Evolutionary conservation across 1,140 invertebrate species (phyloP), one percentile per base, ranked within the genome.

Genomic region (Cherax quadricarinatus): DNA sequence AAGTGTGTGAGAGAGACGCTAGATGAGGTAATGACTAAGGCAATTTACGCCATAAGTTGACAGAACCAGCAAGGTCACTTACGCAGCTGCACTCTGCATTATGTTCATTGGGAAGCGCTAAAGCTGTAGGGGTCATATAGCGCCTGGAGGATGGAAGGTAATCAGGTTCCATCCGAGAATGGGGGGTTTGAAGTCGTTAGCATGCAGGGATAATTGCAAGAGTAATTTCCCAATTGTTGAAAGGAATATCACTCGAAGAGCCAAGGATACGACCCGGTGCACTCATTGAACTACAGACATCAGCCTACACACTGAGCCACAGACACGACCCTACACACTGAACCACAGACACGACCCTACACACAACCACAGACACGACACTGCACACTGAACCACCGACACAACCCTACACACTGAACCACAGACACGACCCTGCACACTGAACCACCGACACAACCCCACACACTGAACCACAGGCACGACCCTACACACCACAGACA

Each of bases 1-100:
- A 81, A 81, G 48, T 49, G 51, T 81, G 12, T 81, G 79, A 53
- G 79, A 48, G 79, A 81, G 48, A 53, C 14, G 4, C 79, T 81
- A n/a, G 51, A 81, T 81, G 48, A n/a, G 21, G 24, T 81, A 81
- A 81, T 81, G 79, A 81, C 48, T 4, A 24, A 9, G 70, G 6
- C 70, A 75, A 75, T 75, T 75, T 75, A 4, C 30, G n/a, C 6
- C 30, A 30, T n/a, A 30, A 75, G 70, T 75, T 75, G 24, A 75
- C 70, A 75, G 70, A 70, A 21, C 21, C 70, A 24, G 70, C 70
- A 75, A 75, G 70, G 70, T 75, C 70, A 75, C 12, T 30, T 30
- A 12, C 70, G 30, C 70, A 57, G 14, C 53, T 10, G 14, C 53
- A 57, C 9, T 57, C 53, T 57, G 53, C 53, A 41, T 41, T 41